These are phyloP conservation scores for Scelioninae gen. 1 DNA, from an alignment of 2,888 invertebrate species.

Conservation along the genomic window DNA sequence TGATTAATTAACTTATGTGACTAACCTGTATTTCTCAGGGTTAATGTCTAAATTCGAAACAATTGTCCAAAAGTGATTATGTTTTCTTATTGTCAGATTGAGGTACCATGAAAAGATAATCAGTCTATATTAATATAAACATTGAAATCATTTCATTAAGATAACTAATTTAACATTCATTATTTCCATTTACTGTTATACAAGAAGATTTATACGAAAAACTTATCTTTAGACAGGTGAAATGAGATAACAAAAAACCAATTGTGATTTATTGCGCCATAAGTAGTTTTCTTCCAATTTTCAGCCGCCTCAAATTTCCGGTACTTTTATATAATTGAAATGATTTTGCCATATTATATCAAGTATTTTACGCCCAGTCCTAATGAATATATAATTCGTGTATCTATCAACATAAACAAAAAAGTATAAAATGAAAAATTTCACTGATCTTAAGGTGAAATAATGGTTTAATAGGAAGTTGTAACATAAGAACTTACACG, in stretches of 20 bases:
- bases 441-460: conserved; percentile 3
- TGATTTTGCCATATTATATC: neutral
- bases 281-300: conserved; percentile 12
- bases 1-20: neutral
- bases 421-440: neutral
- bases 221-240: no score
- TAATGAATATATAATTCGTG: conserved; percentile 18
- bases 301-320: conserved; percentile 5
- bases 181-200: no score
- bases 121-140: no score
- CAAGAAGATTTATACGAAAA: no score
- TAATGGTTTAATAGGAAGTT: conserved; percentile 15
- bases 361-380: conserved; percentile 3
- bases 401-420: neutral
- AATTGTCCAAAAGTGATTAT: no score
- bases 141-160: no score
- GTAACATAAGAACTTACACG: conserved; percentile 12
- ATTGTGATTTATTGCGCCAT: conserved; percentile 1
- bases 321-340: conserved; percentile 22
- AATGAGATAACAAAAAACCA: no score
- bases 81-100: no score
- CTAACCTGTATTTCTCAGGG: no score
- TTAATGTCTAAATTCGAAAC: no score
- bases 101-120: no score
- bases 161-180: no score